Evolutionary conservation across 2,888 invertebrate species (phyloP).

Genomic region (Cheilosia pagana): DNA sequence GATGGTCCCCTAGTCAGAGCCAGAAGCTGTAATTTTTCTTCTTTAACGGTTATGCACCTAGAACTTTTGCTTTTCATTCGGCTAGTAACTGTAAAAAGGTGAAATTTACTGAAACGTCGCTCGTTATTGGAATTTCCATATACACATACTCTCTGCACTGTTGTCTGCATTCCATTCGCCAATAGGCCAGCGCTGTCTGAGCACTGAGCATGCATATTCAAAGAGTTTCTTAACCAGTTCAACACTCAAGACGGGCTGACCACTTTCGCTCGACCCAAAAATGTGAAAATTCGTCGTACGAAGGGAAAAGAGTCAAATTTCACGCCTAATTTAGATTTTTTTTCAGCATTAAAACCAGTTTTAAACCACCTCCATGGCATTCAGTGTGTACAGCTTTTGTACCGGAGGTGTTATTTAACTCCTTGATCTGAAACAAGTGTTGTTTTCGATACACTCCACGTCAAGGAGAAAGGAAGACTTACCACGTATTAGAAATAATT

Average conservation of each 20-base stretch:
- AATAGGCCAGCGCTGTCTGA: not conserved
- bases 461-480: not conserved
- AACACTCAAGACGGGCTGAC: slow-evolving; percentile 6
- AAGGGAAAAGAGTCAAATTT: slow-evolving; percentile 56
- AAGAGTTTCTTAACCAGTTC: slow-evolving; percentile 25
- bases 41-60: slow-evolving; percentile 30
- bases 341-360: slow-evolving; percentile 53
- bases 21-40: slow-evolving; percentile 4
- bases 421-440: slow-evolving; percentile 9
- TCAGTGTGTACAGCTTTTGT: not conserved
- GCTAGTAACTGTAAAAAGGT: slow-evolving; percentile 71
- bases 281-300: slow-evolving; percentile 38
- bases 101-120: slow-evolving; percentile 59
- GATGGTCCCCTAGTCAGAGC: not conserved
- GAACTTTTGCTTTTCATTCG: slow-evolving; percentile 44
- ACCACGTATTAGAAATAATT: slow-evolving; percentile 58
- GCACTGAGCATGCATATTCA: slow-evolving; percentile 34
- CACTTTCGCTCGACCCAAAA: slow-evolving; percentile 73
- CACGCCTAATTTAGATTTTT: slow-evolving; percentile 30
- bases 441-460: slow-evolving; percentile 8
- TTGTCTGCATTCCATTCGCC: slow-evolving; percentile 24
- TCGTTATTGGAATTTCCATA: slow-evolving; percentile 26
- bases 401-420: slow-evolving; percentile 52
- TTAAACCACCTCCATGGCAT: slow-evolving; percentile 42
- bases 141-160: not conserved